A percentile compares a stretch with the other conserved stretches of the same genome.
phyloP scores from a whole-genome alignment of 2,797 vertebrate genomes.

The Malacoraja senta region DNA sequence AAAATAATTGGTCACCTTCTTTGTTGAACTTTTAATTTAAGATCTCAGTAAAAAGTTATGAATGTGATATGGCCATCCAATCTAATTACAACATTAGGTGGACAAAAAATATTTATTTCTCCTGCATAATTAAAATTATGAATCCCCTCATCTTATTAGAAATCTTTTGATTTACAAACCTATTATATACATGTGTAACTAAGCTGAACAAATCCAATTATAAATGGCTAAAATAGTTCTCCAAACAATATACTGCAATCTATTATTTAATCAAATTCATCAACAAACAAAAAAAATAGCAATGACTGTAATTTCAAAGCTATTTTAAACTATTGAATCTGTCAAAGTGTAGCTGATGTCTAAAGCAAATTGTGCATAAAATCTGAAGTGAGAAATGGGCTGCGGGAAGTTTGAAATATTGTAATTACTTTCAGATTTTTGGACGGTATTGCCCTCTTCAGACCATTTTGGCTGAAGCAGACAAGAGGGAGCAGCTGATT shows the following conservation, averaged over 20 bases:
- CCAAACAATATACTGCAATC: not conserved
- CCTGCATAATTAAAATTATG: not conserved
- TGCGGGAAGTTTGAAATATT: not conserved
- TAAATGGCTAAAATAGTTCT: not conserved
- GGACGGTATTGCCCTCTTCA: slow-evolving; percentile 9
- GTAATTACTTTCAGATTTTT: slow-evolving; percentile 3
- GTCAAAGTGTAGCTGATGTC: not conserved
- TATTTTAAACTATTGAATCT: not conserved
- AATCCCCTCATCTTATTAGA: not conserved
- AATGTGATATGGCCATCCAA: not conserved
- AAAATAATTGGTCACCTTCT: not conserved
- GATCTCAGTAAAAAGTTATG: not conserved
- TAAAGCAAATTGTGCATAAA: not conserved
- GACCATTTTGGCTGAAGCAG: no score
- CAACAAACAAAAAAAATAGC: not conserved
- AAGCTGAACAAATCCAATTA: slow-evolving; percentile 29
- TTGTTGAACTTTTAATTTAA: not conserved
- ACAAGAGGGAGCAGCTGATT: no score
- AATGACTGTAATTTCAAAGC: slow-evolving; percentile 12
- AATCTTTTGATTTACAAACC: not conserved
- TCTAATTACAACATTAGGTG: no score
- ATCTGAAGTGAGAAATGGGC: not conserved
- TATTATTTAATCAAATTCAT: not conserved
- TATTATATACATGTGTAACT: slow-evolving; percentile 5
- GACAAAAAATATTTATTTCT: not conserved